Base-by-base conservation (phyloP, 2,797 vertebrate genomes). In the Clarias laeviceps region DNA sequence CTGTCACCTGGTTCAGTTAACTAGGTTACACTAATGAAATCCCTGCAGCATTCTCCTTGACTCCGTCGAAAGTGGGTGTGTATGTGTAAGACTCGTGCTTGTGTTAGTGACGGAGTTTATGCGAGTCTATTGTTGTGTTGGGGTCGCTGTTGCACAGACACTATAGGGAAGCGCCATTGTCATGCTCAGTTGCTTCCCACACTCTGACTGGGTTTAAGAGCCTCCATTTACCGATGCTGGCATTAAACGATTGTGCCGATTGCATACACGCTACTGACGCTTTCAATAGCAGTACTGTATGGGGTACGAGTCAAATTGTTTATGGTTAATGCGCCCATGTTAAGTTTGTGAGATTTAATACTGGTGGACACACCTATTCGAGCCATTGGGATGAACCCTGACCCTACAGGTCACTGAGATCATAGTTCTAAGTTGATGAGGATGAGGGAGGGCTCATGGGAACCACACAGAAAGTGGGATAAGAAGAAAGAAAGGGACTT, bases 21-120 rank as follows among this genome's bases (percentile, higher is more conserved):
- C 94, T 95, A 93, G 92, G 94, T 94, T 95, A 94, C 88, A 64
- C 91, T 94, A 93, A 94, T 94, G 93, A 91, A 92, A 92, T 93
- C 91, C 89, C 89, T 91, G 88, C 32, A 79, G 32, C 56, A 8
- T 57, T 57, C 92, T 91, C 78, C 88, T 93, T 92, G 68, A 57
- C 56, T 59, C 80, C 83, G 5, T 15, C 3, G 32, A 59, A 61
- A 45, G 93, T 91, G 92, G 24, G 64, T 65, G 59, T 59, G 54
- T 50, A 50, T 54, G 27, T 77, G 54, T 24, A 85, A 80, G 77
- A n/a, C 57, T 85, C 65, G 37, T 59, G 17, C 92, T 94, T 92
- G 92, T 93, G 32, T 93, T 91, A 89, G 90, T 92, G 89, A 93
- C 74, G 90, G 91, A 93, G 91, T 82, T 93, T 94, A 91, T 94